Base-by-base conservation (phyloP, 2,888 invertebrate genomes). In the Hirtodrosophila alboralis region DNA sequence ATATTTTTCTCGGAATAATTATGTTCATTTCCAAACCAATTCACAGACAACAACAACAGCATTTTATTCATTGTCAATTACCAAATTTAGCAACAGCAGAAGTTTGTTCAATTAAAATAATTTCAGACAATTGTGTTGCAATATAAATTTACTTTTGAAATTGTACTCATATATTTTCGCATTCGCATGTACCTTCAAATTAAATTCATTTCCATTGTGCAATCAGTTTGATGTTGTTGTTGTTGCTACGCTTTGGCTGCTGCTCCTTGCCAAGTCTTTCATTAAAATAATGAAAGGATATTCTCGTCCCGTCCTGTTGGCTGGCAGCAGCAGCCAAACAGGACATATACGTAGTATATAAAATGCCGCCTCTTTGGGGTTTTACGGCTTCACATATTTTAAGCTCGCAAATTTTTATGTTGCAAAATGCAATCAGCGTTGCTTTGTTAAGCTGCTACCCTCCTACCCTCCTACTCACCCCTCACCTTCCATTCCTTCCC, bases 241-340 rank as follows among this genome's bases (percentile, higher is more conserved):
- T 57, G 43, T 38, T 31, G 37, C 30, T 23, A 45, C 21, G 27
- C 8, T 49, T 37, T 12, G 62, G 21, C n/a, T 13, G 31, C 27
- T 12, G 1, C 37, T 30, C 18, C 18, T 4, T 12, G 57, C 38
- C 63, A 47, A 53, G 58, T 61, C 72, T 78, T 78, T 84, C 64
- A 80, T 80, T 81, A 71, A 63, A 78, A 69, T 71, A 80, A 80
- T 84, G 71, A 75, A 71, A 65, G 75, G 78, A 78, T 78, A 65
- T 61, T 61, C 52, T 60, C 41, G 26, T 21, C 31, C 49, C 18
- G 30, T 9, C 41, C n/a, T n/a, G n/a, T n/a, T n/a, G n/a, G n/a
- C n/a, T n/a, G n/a, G n/a, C n/a, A n/a, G n/a, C n/a, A n/a, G n/a
- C n/a, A n/a, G n/a, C n/a, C n/a, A n/a, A 38, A 33, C 26, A 5